phyloP scores from a whole-genome alignment of 2,888 invertebrate genomes.

The Creontiades dilutus region DNA sequence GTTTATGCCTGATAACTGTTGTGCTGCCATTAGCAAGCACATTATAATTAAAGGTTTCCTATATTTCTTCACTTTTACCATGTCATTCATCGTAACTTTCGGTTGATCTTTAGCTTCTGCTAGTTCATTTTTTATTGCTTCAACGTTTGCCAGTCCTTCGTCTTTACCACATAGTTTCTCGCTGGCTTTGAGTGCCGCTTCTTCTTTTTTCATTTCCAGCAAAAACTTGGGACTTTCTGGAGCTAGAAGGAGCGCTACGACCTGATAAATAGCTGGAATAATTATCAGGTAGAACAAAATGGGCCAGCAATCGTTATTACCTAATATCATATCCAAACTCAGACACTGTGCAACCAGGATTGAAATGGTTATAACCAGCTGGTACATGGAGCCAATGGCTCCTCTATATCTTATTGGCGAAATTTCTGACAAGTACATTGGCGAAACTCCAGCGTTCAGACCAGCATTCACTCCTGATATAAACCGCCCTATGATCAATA shows the following conservation, averaged over 20 bases:
- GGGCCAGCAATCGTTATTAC: conserved; percentile 63
- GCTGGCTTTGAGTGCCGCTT: conserved; percentile 79
- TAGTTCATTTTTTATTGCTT: conserved; percentile 82
- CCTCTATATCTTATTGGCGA: conserved; percentile 71
- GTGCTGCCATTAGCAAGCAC: conserved; percentile 91
- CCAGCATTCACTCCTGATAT: conserved; percentile 70
- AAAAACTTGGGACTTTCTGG: conserved; percentile 71
- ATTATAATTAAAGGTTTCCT: conserved; percentile 89
- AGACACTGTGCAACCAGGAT: conserved; percentile 70
- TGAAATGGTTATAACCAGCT: conserved; percentile 71
- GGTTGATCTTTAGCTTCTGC: conserved; percentile 82
- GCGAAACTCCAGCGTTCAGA: conserved; percentile 71
- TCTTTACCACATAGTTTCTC: conserved; percentile 84
- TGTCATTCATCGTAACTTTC: conserved; percentile 85
- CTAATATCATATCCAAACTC: conserved; percentile 52
- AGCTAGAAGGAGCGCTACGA: conserved; percentile 54
- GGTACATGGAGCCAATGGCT: conserved; percentile 77
- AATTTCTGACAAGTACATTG: conserved; percentile 72
- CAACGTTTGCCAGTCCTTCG: conserved; percentile 5
- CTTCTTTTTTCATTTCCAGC: conserved; percentile 77
- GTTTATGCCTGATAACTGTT: conserved; percentile 94
- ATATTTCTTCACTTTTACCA: conserved; percentile 84
- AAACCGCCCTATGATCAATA: conserved; percentile 70
- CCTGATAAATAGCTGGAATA: conserved; percentile 52
- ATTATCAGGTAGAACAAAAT: conserved; percentile 44